A percentile compares a stretch with the other conserved stretches of the same genome.
These are phyloP conservation scores for Fistularia tabacaria DNA, from an alignment of 2,797 vertebrate genomes.

Conservation along the genomic window DNA sequence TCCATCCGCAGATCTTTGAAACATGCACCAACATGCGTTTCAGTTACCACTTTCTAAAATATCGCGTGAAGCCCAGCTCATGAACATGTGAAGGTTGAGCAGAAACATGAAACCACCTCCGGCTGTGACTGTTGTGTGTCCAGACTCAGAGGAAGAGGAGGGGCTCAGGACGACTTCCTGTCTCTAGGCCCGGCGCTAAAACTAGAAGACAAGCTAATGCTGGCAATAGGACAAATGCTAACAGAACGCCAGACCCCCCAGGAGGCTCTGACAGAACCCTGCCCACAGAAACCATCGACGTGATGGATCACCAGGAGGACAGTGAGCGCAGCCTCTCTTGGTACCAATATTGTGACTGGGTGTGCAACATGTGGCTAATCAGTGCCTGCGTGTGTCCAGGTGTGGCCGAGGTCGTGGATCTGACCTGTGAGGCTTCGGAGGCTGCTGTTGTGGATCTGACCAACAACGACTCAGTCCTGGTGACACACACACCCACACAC, in stretches of 20 bases:
- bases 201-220: slow-evolving; percentile 5
- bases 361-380: neutral
- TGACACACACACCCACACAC: slow-evolving; percentile 36
- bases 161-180: slow-evolving; percentile 25
- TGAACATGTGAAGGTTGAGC: too few relatives aligned
- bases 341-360: too few relatives aligned
- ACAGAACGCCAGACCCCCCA: neutral
- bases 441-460: slow-evolving; percentile 90
- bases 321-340: slow-evolving; percentile 32
- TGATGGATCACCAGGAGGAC: slow-evolving; percentile 45
- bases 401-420: slow-evolving; percentile 89
- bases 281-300: slow-evolving; percentile 47
- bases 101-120: neutral
- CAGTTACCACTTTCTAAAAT: too few relatives aligned
- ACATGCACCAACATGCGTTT: too few relatives aligned
- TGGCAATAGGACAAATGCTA: neutral
- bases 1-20: too few relatives aligned
- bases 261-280: neutral
- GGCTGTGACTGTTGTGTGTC: slow-evolving; percentile 11
- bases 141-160: slow-evolving; percentile 57
- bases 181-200: slow-evolving; percentile 39
- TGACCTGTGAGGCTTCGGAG: slow-evolving; percentile 87
- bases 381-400: slow-evolving; percentile 51
- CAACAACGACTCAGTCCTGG: slow-evolving; percentile 89
- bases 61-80: too few relatives aligned